phyloP scores from a whole-genome alignment of 2,113 vertebrate genomes.

The Asarcornis scutulata region DNA sequence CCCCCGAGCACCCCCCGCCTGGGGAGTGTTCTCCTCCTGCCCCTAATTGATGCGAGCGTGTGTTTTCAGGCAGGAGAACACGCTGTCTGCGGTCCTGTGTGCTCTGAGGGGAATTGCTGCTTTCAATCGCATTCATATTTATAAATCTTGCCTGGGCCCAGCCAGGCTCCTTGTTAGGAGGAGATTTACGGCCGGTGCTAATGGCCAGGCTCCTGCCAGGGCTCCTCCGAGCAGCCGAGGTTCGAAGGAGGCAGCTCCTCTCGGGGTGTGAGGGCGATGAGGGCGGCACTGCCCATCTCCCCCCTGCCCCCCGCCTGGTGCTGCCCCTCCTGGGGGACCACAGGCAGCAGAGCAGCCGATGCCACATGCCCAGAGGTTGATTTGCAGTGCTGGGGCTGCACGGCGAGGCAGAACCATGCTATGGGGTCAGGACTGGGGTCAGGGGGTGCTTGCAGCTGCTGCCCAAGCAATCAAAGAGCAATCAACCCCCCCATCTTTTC shows the following conservation, averaged over 20 bases:
- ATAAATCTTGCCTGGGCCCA: background rate
- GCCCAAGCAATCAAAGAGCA: too few species aligned
- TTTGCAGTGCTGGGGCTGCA: rapidly evolving
- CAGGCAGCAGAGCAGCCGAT: background rate
- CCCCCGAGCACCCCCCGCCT: background rate
- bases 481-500: background rate
- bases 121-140: constrained; percentile 30
- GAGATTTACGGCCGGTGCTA: background rate
- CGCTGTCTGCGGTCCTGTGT: background rate
- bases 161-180: background rate
- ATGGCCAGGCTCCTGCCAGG: background rate
- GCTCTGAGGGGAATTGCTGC: background rate
- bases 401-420: too few species aligned
- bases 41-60: background rate
- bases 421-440: background rate
- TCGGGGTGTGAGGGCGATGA: background rate
- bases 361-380: too few species aligned
- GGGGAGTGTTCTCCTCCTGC: background rate
- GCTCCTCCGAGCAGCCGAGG: background rate
- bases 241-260: background rate
- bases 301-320: background rate
- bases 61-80: background rate
- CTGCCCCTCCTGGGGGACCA: background rate
- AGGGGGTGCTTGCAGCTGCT: rapidly evolving
- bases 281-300: background rate